phyloP scores from a whole-genome alignment of 2,113 vertebrate species.

The Megatriorchis doriae region DNA sequence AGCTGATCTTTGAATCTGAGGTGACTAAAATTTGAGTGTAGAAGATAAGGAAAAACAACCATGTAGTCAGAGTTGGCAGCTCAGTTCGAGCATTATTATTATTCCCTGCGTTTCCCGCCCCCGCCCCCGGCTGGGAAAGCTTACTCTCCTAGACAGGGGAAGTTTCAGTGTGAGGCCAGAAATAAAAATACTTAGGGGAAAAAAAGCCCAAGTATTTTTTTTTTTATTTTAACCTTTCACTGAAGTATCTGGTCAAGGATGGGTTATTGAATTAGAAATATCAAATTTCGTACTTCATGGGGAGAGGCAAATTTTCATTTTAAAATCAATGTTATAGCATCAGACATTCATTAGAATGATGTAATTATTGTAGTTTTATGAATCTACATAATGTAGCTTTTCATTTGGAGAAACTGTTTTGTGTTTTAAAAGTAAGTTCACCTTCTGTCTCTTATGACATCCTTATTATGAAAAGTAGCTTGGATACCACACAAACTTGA shows the following conservation, averaged over 20 bases:
- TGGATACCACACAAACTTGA: not conserved
- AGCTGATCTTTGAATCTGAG: not conserved
- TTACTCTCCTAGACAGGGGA: accelerated
- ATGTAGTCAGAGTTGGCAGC: not conserved
- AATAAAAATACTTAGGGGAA: not conserved
- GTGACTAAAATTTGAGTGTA: not conserved
- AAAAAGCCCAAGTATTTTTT: not conserved
- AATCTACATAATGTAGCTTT: not conserved
- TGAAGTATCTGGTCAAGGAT: not conserved
- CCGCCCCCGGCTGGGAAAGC: not conserved
- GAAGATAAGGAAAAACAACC: not conserved
- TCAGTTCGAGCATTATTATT: not conserved
- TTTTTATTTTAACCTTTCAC: not conserved
- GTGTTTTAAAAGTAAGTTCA: not conserved
- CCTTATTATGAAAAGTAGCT: not conserved
- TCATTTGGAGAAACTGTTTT: not conserved
- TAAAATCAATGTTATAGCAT: not conserved
- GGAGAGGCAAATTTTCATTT: not conserved
- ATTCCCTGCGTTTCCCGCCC: not conserved
- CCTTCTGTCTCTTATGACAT: not conserved
- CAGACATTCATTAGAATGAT: not conserved
- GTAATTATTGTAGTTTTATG: not conserved
- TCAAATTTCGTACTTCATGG: not conserved
- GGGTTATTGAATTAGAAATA: not conserved
- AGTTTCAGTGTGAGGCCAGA: not conserved